Base-by-base conservation (phyloP, 2,888 invertebrate species). In the Drosophila limbata region DNA sequence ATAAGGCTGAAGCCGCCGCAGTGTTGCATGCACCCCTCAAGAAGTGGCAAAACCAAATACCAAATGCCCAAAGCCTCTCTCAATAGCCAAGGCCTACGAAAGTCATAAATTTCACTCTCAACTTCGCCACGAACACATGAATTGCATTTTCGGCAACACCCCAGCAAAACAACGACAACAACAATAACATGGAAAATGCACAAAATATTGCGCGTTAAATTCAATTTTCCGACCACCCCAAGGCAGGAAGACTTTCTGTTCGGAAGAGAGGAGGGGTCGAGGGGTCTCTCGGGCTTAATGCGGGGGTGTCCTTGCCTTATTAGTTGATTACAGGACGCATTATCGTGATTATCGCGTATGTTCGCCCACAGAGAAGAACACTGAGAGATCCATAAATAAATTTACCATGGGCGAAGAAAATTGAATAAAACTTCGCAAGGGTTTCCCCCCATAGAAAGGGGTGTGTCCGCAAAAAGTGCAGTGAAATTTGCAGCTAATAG, bases 311-410 rank as follows among this genome's bases (percentile, higher is more conserved):
- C 73, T 69, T 73, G 73, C 48, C 56, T 92, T 93, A 93, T 93
- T 93, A 93, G 93, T 93, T 93, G 93, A 93, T 93, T 93, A 93
- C 93, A 93, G 92, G 92, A 92, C 92, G 90, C 92, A 93, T 93
- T 93, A 93, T 92, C 92, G 89, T 93, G 92, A 93, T 93, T 92
- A 93, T 93, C 90, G 90, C 89, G 90, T 91, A 90, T 79, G 81
- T 70, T 73, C 59, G 25, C 55, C 11, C 56, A 13, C 21, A 51
- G 33, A 51, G 25, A 44, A 6, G 19, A 44, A 64, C 52, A 63
- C 19, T 17, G 39, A 31, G 44, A 72, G 77, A 69, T 73, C 69
- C 84, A 81, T 88, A 81, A 84, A 88, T 86, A 83, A 73, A 82
- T 77, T 75, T 42, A 35, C 33, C 40, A 21, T 63, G 39, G 53